A percentile compares a stretch with the other conserved stretches of the same genome.
Evolutionary conservation across 2,797 vertebrate species (phyloP).

Genomic region (Megalops cyprinoides): DNA sequence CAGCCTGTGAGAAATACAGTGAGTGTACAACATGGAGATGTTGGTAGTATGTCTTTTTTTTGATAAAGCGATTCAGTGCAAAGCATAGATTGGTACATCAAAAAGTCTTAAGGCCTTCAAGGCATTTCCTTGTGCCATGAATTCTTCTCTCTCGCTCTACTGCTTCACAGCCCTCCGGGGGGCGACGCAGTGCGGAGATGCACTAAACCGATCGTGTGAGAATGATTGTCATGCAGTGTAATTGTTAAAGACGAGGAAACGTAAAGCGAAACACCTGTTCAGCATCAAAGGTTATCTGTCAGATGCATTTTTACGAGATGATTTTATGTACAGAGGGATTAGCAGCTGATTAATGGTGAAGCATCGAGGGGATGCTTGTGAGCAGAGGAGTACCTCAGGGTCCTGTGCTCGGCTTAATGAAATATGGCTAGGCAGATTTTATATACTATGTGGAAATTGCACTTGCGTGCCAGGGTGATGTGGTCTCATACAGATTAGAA

Average conservation of each 20-base stretch:
- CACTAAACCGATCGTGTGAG: conserved; percentile 1
- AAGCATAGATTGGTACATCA: background rate
- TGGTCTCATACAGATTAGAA: no score
- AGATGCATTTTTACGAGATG: background rate
- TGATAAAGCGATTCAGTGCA: background rate
- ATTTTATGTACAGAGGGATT: background rate
- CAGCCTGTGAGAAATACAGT: background rate
- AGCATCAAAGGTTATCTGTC: background rate
- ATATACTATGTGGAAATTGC: background rate
- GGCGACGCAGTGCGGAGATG: background rate
- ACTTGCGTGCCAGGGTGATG: background rate
- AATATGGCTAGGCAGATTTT: background rate
- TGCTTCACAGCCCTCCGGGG: background rate
- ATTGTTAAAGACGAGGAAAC: background rate
- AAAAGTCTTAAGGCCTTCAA: conserved; percentile 6
- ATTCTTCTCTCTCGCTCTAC: background rate
- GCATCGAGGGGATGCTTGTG: background rate
- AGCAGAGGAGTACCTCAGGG: conserved; percentile 8
- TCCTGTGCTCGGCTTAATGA: background rate
- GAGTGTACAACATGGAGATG: background rate
- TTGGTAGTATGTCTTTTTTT: background rate
- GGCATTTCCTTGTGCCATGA: background rate
- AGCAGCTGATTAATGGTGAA: background rate
- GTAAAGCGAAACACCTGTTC: background rate
- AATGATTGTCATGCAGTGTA: background rate